Conservation (phyloP, 2,797 vertebrate genomes). For the Paedocypris micromegethes region DNA sequence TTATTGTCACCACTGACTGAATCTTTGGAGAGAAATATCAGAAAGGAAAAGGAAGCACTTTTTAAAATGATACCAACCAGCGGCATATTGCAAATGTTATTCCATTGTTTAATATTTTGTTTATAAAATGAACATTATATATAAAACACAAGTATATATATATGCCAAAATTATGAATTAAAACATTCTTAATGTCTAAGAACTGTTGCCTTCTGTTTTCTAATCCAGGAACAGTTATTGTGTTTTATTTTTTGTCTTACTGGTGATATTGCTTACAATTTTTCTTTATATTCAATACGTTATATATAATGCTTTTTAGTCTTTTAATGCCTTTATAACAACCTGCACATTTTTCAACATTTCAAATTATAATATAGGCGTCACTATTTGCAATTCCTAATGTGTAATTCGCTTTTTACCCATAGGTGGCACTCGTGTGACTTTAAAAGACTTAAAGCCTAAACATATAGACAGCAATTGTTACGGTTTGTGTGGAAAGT, state of each 20-base stretch:
- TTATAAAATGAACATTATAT: slow-evolving; percentile 66
- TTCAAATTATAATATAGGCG: not conserved
- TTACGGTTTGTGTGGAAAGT: not conserved
- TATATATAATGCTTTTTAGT: too few species aligned
- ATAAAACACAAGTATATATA: slow-evolving; percentile 43
- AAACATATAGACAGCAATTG: not conserved
- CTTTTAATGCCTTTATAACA: too few species aligned
- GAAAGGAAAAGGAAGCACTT: slow-evolving; percentile 63
- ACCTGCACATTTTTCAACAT: not conserved
- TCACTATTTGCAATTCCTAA: not conserved
- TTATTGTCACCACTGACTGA: slow-evolving; percentile 48
- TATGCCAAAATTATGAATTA: slow-evolving; percentile 55
- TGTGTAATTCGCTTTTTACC: slow-evolving; percentile 2
- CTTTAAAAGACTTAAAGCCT: not conserved
- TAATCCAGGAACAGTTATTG: not conserved
- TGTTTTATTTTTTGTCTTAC: too few species aligned
- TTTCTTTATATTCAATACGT: too few species aligned
- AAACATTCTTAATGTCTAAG: slow-evolving; percentile 46
- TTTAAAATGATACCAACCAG: slow-evolving; percentile 49
- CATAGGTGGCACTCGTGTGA: slow-evolving; percentile 47
- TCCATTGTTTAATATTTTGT: slow-evolving; percentile 57
- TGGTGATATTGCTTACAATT: too few species aligned
- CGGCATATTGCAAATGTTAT: slow-evolving; percentile 54
- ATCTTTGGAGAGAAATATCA: slow-evolving; percentile 43
- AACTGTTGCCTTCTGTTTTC: slow-evolving; percentile 28